Conservation (phyloP, 2,888 invertebrate genomes). For the Drosophila ustulata region DNA sequence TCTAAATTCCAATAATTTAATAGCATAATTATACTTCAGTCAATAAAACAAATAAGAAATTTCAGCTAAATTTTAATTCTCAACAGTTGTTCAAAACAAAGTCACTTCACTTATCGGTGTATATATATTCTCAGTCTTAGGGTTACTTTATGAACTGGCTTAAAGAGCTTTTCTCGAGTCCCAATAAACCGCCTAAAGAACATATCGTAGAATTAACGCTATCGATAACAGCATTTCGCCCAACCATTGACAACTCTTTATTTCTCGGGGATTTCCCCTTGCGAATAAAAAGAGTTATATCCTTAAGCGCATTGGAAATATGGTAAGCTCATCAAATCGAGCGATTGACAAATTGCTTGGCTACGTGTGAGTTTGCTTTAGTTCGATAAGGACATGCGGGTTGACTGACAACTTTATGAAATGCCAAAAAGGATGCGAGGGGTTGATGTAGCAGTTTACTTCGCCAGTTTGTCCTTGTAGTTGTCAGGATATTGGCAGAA, state of each 20-base stretch:
- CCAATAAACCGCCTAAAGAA: not conserved
- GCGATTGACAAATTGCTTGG: slow-evolving; percentile 76
- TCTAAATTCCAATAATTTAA: no score
- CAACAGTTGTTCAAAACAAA: no score
- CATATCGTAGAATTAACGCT: not conserved
- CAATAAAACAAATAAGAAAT: no score
- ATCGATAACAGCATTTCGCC: slow-evolving; percentile 4
- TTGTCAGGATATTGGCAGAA: slow-evolving; percentile 51
- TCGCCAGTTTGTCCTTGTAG: slow-evolving; percentile 2
- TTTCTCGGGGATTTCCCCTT: not conserved
- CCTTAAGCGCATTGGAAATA: slow-evolving; percentile 45
- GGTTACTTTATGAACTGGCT: no score
- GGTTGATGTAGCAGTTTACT: slow-evolving; percentile 20
- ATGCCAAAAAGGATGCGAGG: slow-evolving; percentile 27
- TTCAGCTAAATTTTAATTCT: no score
- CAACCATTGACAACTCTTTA: slow-evolving; percentile 36
- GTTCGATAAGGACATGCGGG: slow-evolving; percentile 24
- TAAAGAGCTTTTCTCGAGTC: no score
- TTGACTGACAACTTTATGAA: slow-evolving; percentile 66
- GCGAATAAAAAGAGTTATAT: not conserved
- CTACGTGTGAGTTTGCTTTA: slow-evolving; percentile 68
- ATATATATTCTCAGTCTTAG: no score
- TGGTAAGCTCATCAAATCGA: slow-evolving; percentile 69
- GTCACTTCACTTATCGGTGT: no score
- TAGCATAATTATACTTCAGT: no score